Percentiles rank a stretch among this genome's conserved stretches.
phyloP scores from a whole-genome alignment of 2,888 invertebrate species.

The Melieria picta region DNA sequence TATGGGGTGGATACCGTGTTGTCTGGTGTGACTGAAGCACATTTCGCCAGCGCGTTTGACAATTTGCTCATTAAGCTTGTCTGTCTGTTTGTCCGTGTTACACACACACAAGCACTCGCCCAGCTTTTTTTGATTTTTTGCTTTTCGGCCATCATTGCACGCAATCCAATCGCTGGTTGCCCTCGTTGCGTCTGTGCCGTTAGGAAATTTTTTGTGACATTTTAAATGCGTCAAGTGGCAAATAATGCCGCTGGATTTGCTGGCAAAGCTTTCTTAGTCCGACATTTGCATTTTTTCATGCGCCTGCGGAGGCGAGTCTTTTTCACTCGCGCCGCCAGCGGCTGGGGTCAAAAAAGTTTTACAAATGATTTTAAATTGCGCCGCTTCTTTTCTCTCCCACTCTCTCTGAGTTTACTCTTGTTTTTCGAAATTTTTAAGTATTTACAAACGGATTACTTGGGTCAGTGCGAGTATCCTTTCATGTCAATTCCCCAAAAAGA shows the following conservation, averaged over 20 bases:
- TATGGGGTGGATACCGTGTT: neutral
- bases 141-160: neutral
- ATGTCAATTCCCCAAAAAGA: conserved; percentile 19
- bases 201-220: conserved; percentile 55
- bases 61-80: conserved; percentile 64
- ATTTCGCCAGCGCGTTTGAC: conserved; percentile 49
- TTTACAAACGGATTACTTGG: conserved; percentile 66
- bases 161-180: neutral
- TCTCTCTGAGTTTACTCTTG: conserved; percentile 38
- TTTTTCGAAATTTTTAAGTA: conserved; percentile 37
- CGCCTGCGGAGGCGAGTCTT: neutral
- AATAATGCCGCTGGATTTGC: conserved; percentile 59
- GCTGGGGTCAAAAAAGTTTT: conserved; percentile 46
- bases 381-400: conserved; percentile 15
- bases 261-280: conserved; percentile 54
- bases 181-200: neutral
- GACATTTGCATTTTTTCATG: conserved; percentile 28
- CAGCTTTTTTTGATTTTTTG: neutral
- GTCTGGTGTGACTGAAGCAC: neutral
- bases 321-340: conserved; percentile 29
- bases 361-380: conserved; percentile 59
- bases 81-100: conserved; percentile 44
- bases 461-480: conserved; percentile 40
- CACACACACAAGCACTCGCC: conserved; percentile 10
- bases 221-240: conserved; percentile 61